Conservation (phyloP, 2,888 invertebrate genomes). For the Nowickia ferox region DNA sequence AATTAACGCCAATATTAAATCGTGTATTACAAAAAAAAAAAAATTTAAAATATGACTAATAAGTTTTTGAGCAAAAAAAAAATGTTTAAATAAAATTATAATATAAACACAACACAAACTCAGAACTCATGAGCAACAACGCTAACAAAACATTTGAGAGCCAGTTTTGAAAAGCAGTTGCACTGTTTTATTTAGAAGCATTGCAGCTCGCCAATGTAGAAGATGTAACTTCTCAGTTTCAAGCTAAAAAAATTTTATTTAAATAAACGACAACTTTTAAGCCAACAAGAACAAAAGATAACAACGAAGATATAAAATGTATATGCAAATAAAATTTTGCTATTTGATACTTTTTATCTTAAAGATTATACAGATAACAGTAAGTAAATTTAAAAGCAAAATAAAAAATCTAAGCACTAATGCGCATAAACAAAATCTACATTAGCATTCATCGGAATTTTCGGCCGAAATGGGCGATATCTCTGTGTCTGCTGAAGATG, state of each 20-base stretch:
- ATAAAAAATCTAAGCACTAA: not conserved
- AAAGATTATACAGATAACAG: conserved; percentile 15
- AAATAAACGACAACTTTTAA: not conserved
- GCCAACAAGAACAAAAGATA: conserved; percentile 11
- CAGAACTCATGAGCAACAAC: conserved; percentile 4
- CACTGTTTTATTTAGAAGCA: conserved; percentile 41
- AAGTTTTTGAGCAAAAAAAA: conserved; percentile 14
- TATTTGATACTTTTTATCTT: conserved; percentile 41
- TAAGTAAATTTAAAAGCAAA: conserved; percentile 34
- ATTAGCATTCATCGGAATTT: conserved; percentile 54
- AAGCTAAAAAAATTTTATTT: conserved; percentile 4
- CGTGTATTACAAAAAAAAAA: not conserved
- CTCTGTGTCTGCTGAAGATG: conserved; percentile 48
- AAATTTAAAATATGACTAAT: conserved; percentile 42
- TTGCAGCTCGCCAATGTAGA: conserved; percentile 42
- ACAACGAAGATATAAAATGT: conserved; percentile 42
- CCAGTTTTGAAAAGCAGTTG: not conserved
- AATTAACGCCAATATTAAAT: conserved; percentile 30
- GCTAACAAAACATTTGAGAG: conserved; percentile 11
- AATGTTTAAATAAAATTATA: not conserved
- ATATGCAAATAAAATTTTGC: conserved; percentile 25
- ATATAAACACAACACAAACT: conserved; percentile 18
- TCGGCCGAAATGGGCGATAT: conserved; percentile 41
- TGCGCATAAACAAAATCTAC: not conserved
- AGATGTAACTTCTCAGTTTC: conserved; percentile 40